These are phyloP conservation scores for Hemaris fuciformis DNA, from an alignment of 2,888 invertebrate genomes.

Conservation along the genomic window DNA sequence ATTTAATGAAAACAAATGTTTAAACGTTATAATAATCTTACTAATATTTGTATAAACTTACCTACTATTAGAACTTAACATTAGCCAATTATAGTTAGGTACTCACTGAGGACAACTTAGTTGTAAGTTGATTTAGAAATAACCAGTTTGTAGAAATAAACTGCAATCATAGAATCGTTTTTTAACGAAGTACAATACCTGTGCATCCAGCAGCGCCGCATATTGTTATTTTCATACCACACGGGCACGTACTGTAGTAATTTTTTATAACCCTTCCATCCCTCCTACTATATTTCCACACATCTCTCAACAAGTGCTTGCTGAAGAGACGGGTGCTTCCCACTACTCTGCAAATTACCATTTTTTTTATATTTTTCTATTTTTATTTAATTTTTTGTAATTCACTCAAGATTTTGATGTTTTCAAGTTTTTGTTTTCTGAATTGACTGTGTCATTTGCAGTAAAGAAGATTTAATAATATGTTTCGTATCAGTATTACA, in stretches of 20 bases:
- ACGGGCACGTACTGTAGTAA: constrained; percentile 51
- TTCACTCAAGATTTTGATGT: not conserved
- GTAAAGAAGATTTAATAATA: not conserved
- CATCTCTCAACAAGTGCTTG: constrained; percentile 18
- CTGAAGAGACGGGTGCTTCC: constrained; percentile 21
- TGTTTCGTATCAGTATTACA: not conserved
- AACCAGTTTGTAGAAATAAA: no score
- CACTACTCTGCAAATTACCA: constrained; percentile 24
- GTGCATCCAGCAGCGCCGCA: constrained; percentile 79
- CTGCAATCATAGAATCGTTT: no score
- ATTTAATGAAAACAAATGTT: no score
- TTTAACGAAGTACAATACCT: constrained; percentile 60
- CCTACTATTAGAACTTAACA: no score
- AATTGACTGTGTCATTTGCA: not conserved
- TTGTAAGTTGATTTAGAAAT: no score
- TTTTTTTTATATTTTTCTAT: constrained; percentile 28
- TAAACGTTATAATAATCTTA: no score
- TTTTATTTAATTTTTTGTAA: constrained; percentile 18
- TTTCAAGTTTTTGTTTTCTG: not conserved
- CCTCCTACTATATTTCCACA: not conserved
- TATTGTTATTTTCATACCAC: constrained; percentile 78
- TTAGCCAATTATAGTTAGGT: no score
- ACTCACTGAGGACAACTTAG: no score
- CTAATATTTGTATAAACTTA: no score
- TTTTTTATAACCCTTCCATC: constrained; percentile 11